Evolutionary conservation across 1,140 invertebrate species (phyloP).

Genomic region (Bradynema listronoti): DNA sequence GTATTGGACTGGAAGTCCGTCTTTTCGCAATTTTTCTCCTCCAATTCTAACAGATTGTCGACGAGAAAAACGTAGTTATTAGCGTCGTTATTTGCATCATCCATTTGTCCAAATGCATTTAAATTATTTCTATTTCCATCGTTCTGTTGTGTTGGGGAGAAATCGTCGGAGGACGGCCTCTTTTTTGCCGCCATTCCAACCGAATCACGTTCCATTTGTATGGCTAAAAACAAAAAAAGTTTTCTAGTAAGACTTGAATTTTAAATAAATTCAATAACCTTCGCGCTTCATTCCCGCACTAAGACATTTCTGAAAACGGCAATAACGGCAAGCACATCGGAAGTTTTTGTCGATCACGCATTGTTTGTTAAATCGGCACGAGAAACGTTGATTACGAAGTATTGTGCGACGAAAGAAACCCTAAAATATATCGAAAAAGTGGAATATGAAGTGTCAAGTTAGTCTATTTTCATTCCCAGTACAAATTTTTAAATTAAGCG

Average conservation of each 20-base stretch:
- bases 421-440: slow-evolving; percentile 59
- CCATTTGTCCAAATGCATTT: no score
- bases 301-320: slow-evolving; percentile 63
- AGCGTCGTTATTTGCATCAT: no score
- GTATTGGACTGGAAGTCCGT: no score
- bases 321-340: slow-evolving; percentile 61
- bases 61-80: no score
- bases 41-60: no score
- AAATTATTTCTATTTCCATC: no score
- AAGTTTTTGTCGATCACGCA: slow-evolving; percentile 75
- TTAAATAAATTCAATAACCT: slow-evolving; percentile 48
- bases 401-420: slow-evolving; percentile 90
- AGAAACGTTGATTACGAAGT: slow-evolving; percentile 89
- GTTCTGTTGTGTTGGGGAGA: not conserved
- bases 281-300: slow-evolving; percentile 62
- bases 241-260: not conserved
- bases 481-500: not conserved
- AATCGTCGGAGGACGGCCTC: slow-evolving; percentile 3
- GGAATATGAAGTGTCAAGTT: not conserved
- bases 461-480: not conserved
- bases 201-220: slow-evolving; percentile 56
- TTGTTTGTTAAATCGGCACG: slow-evolving; percentile 84
- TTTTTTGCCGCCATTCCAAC: slow-evolving; percentile 47
- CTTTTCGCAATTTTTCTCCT: no score
- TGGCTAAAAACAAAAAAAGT: slow-evolving; percentile 42